Conservation (phyloP, 2,113 vertebrate species). For the Syrmaticus mikado region DNA sequence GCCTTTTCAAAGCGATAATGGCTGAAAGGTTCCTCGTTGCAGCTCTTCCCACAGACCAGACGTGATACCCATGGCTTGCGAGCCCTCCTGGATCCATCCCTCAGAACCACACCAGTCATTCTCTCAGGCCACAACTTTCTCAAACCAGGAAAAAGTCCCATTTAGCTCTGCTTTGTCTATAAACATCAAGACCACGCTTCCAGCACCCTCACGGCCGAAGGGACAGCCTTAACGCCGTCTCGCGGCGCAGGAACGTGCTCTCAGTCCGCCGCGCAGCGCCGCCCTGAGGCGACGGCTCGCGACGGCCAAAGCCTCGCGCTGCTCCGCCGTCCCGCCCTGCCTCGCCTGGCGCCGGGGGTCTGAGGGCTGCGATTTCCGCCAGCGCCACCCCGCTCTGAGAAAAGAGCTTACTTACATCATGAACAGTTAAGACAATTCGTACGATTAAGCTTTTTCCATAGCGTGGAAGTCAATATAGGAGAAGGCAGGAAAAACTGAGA, state of each 20-base stretch:
- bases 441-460: not conserved
- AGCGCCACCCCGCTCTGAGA: too few relatives aligned
- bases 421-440: not conserved
- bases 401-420: not conserved
- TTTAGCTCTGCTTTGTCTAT: accelerated
- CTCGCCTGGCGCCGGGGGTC: accelerated
- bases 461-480: not conserved
- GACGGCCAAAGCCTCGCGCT: accelerated
- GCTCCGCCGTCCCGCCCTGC: accelerated
- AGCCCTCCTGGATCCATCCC: not conserved
- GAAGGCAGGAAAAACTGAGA: not conserved
- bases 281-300: accelerated
- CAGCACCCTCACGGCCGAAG: accelerated
- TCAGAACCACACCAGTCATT: not conserved
- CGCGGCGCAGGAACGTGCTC: accelerated
- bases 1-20: accelerated
- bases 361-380: not conserved
- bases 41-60: not conserved
- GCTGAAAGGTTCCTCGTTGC: not conserved
- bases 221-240: accelerated
- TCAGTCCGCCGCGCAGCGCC: accelerated
- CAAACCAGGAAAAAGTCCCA: accelerated
- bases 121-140: not conserved
- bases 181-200: accelerated
- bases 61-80: accelerated